phyloP scores from a whole-genome alignment of 2,113 vertebrate genomes.

The Sceloporus undulatus region DNA sequence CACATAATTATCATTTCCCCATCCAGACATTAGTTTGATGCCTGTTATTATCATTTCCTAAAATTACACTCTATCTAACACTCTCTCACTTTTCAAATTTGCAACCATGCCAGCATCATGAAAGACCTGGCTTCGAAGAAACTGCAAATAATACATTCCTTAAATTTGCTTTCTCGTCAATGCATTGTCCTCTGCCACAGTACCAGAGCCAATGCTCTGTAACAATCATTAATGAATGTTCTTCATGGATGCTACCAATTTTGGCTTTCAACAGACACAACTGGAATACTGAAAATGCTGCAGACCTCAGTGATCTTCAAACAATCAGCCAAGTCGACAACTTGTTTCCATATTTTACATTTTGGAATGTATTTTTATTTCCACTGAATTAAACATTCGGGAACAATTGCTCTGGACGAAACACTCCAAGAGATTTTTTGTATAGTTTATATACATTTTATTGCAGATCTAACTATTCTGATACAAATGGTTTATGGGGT shows the following conservation, averaged over 20 bases:
- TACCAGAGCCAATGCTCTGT: not conserved
- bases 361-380: too few relatives aligned
- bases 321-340: too few relatives aligned
- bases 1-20: constrained; percentile 5
- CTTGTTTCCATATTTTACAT: too few relatives aligned
- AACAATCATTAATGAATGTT: not conserved
- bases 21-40: not conserved
- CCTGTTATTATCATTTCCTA: constrained; percentile 16
- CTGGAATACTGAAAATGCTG: not conserved
- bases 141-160: not conserved
- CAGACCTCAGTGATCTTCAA: not conserved
- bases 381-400: too few relatives aligned
- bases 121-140: not conserved
- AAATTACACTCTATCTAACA: not conserved
- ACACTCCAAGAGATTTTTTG: too few relatives aligned
- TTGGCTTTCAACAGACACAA: not conserved
- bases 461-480: not conserved
- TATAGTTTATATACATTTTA: too few relatives aligned
- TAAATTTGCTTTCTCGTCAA: constrained; percentile 10
- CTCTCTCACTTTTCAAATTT: not conserved
- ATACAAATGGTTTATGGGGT: not conserved
- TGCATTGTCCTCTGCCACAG: not conserved
- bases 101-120: not conserved
- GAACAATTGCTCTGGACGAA: too few relatives aligned
- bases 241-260: constrained; percentile 2